A percentile compares a stretch with the other conserved stretches of the same genome.
Evolutionary conservation across 2,888 invertebrate genomes (phyloP).

Genomic region (Mechanitis messenoides): DNA sequence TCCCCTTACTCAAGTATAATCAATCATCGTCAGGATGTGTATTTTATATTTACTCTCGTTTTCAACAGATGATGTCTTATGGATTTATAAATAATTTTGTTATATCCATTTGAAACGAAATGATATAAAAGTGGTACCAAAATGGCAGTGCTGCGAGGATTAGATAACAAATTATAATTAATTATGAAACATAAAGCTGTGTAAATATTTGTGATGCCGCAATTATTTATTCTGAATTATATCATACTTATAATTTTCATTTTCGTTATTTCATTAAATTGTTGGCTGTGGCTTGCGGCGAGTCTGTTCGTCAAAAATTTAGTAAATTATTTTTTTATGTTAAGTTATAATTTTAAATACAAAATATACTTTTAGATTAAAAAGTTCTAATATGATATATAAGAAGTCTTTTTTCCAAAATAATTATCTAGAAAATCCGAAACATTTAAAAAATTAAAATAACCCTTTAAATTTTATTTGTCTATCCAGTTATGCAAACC

Average conservation of each 20-base stretch:
- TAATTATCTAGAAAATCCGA: no score
- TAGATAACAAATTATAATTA: background rate
- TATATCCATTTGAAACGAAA: background rate
- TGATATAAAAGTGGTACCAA: background rate
- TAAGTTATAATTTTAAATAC: no score
- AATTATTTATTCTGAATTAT: no score
- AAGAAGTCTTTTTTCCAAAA: no score
- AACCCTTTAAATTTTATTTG: background rate
- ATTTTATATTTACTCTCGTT: constrained; percentile 15
- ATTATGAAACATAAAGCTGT: background rate
- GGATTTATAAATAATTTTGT: constrained; percentile 6
- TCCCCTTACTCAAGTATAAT: constrained; percentile 2
- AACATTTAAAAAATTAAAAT: background rate
- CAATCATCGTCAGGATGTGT: constrained; percentile 12
- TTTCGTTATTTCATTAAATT: constrained; percentile 2
- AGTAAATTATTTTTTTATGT: no score
- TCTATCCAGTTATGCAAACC: background rate
- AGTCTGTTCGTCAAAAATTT: no score
- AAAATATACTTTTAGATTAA: no score
- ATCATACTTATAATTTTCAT: no score
- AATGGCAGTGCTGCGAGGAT: background rate
- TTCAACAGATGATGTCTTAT: constrained; percentile 4
- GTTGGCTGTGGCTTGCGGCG: background rate
- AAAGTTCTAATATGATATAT: no score
- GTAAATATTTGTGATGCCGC: no score